Conservation (phyloP, 53 echinoderm and acorn worm genomes). For the Crossaster papposus region DNA sequence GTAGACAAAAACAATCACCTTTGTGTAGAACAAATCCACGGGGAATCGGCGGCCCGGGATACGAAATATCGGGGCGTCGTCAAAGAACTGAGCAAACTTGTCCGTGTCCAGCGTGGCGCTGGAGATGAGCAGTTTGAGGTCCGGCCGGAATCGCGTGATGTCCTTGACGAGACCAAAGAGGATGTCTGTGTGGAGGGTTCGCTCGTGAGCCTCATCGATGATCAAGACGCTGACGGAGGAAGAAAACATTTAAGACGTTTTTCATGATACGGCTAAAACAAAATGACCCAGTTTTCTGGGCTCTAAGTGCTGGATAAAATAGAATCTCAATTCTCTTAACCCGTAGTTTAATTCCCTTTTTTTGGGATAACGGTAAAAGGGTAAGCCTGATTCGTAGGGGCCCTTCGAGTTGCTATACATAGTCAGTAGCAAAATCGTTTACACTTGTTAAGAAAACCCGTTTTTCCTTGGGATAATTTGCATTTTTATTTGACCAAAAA, state of each 20-base stretch:
- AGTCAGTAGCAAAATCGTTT: too few species aligned
- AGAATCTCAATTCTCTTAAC: too few species aligned
- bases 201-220: slow-evolving; percentile 97
- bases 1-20: too few species aligned
- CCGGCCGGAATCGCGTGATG: slow-evolving; percentile 90
- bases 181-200: slow-evolving; percentile 95
- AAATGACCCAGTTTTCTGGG: too few species aligned
- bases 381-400: too few species aligned
- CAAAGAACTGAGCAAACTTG: slow-evolving; percentile 97
- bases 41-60: slow-evolving; percentile 96
- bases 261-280: neutral
- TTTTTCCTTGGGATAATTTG: too few species aligned
- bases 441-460: too few species aligned
- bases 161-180: slow-evolving; percentile 97
- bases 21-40: slow-evolving; percentile 91
- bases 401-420: too few species aligned
- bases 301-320: too few species aligned
- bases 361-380: too few species aligned
- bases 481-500: too few species aligned
- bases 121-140: slow-evolving; percentile 94
- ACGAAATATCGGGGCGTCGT: slow-evolving; percentile 96
- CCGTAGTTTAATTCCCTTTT: too few species aligned
- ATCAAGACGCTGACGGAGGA: slow-evolving; percentile 71
- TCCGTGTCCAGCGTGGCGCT: slow-evolving; percentile 98
- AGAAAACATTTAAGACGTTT: neutral